Base-by-base conservation (phyloP, 1,140 invertebrate genomes). In the Drosophila nigrodunni region DNA sequence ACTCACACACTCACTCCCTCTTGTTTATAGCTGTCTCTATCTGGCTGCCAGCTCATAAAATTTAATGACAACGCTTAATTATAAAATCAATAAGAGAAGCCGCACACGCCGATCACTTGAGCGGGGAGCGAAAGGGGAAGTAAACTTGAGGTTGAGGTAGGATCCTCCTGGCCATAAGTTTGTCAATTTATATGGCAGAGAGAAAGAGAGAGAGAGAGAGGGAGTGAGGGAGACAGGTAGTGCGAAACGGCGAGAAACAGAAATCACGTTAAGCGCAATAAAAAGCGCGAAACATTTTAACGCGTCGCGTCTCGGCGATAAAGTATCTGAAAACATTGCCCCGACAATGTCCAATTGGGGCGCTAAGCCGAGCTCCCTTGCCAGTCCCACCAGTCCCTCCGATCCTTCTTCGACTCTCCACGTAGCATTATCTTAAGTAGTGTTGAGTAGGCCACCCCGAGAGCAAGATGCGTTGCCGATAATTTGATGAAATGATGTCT, bases 11-110 rank as follows among this genome's bases (percentile, higher is more conserved):
- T 30, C 25, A 5, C 25, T 10, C 46, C 13, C 15, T 52, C 37
- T 8, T 6, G 21, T 8, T 3, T 57, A 9, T 57, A 5, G 37
- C 18, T 57, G 30, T 9, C 55, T 30, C 52, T 58, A 11, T 39
- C 61, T 13, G 37, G 15, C 46, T 46, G 34, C 57, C 57, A 77
- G 58, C 58, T 82, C 87, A 77, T 90, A 90, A 90, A 90, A 90
- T 90, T 90, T 90, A 90, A 90, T 90, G 88, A 90, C 82, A 88
- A 90, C 82, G 88, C 88, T 90, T 90, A 90, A 90, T 90, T 90
- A 90, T 81, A 90, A 90, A 90, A 90, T 90, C 88, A 90, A 90
- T 90, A 90, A 90, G 82, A 74, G 80, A 87, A 74, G 87, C 88
- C 82, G 85, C 85, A 89, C 77, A 83, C 73, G 68, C 85, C 72